Conservation (phyloP, 1,140 invertebrate genomes). For the Eufriesea mexicana region DNA sequence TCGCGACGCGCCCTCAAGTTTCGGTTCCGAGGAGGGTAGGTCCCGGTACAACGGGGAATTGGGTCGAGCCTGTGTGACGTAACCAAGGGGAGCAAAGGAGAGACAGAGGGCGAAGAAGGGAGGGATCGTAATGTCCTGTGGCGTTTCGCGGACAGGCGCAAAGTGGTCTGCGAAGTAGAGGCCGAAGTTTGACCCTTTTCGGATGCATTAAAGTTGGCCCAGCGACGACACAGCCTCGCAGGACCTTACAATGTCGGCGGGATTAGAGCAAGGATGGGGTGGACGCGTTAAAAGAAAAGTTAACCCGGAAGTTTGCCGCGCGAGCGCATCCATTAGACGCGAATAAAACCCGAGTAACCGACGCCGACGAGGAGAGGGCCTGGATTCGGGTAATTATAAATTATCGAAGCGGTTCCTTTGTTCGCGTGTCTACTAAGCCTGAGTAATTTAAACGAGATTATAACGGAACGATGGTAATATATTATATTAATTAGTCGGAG, state of each 20-base stretch:
- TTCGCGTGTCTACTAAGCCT: slow-evolving; percentile 12
- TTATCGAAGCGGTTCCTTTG: slow-evolving; percentile 13
- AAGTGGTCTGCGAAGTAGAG: slow-evolving; percentile 63
- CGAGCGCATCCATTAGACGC: slow-evolving; percentile 43
- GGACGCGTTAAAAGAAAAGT: slow-evolving; percentile 47
- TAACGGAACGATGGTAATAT: background rate
- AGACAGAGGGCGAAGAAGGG: background rate
- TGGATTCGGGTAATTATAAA: slow-evolving; percentile 30
- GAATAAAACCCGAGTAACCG: slow-evolving; percentile 32
- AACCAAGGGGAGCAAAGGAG: slow-evolving; percentile 51
- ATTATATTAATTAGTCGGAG: slow-evolving; percentile 25
- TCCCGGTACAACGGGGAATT: slow-evolving; percentile 51
- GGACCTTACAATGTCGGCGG: slow-evolving; percentile 49
- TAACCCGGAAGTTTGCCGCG: slow-evolving; percentile 55
- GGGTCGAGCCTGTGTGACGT: slow-evolving; percentile 60
- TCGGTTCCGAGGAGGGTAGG: slow-evolving; percentile 43
- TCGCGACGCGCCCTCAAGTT: slow-evolving; percentile 46
- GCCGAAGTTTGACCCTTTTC: slow-evolving; percentile 68
- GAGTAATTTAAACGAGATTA: slow-evolving; percentile 28
- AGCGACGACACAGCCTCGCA: slow-evolving; percentile 42
- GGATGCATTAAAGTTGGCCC: slow-evolving; percentile 67
- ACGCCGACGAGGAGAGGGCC: background rate
- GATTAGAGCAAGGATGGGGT: slow-evolving; percentile 34
- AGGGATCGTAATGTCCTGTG: slow-evolving; percentile 9
- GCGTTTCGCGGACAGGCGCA: slow-evolving; percentile 39